Base-by-base conservation (phyloP, 1,140 invertebrate species). In the Eurytemora carolleeae region DNA sequence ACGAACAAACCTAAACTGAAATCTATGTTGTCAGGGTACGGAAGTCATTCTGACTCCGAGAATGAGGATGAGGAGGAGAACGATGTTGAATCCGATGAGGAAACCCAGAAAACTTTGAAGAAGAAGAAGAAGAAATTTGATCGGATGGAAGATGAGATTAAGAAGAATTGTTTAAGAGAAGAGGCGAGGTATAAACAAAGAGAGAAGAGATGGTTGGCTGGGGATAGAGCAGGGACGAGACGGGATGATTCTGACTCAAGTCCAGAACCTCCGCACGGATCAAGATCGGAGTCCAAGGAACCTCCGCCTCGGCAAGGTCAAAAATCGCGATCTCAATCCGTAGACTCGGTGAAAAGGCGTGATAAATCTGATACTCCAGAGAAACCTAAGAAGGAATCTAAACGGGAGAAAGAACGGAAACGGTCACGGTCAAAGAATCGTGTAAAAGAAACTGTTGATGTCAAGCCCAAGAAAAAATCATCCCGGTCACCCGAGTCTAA, bases 41-140 rank as follows among this genome's bases (percentile, higher is more conserved):
- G 44, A 17, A 62, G 60, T 56, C 23, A 56, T 57, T 19, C n/a
- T 17, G 53, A 55, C 12, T 24, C 52, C 1, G 53, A 62, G 15
- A 2, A 24, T 24, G 20, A 19, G 2, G 20, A 20, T 22, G 44
- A 26, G 25, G 26, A 55, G 20, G 17, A 55, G 15, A 12, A 2
- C 19, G 31, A 60, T n/a, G 7, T 23, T 24, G 26, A 55, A 22
- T 61, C 59, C 16, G 60, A 62, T 24, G 44, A 53, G 1, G 55
- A 62, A 2, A 20, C 57, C 22, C 53, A 62, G 25, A 15, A n/a
- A 3, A 19, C 19, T 1, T 22, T 62, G 2, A 12, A 3, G n/a
- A 22, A 31, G 20, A 55, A 56, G 54, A 62, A 62, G 31, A 55
- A 54, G 53, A 22, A 62, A 24, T 62, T 62, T 56, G 53, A 57